Conservation (phyloP, 2,113 vertebrate species). For the Lasiurus borealis region DNA sequence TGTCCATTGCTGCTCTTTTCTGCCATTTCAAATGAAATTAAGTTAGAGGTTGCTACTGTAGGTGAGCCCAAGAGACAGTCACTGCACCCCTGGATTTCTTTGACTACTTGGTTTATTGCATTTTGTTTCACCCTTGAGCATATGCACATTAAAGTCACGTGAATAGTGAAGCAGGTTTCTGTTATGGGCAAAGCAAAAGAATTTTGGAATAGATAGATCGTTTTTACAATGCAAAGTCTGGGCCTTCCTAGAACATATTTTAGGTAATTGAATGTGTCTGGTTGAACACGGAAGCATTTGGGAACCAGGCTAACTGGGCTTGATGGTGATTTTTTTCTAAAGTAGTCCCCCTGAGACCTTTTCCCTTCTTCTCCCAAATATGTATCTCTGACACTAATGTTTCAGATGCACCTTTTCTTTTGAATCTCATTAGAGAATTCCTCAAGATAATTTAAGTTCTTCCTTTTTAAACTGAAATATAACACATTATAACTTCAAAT, state of each 20-base stretch:
- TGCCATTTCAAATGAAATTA: not conserved
- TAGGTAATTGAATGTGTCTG: not conserved
- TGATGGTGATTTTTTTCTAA: constrained; percentile 44
- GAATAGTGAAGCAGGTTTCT: not conserved
- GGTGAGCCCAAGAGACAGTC: not conserved
- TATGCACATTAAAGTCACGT: not conserved
- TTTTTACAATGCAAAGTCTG: not conserved
- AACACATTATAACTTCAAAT: constrained; percentile 65
- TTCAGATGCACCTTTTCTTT: constrained; percentile 45
- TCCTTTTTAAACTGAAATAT: constrained; percentile 55
- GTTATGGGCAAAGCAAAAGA: not conserved
- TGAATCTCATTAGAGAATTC: constrained; percentile 40
- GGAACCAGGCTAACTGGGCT: not conserved
- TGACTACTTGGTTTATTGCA: not conserved
- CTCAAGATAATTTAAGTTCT: constrained; percentile 48
- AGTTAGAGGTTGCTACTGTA: not conserved
- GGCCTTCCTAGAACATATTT: not conserved
- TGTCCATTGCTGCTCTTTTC: not conserved
- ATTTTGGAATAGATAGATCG: not conserved
- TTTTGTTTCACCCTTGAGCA: not conserved
- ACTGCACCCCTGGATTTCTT: not conserved
- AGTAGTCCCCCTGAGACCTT: not conserved
- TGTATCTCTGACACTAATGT: constrained; percentile 22
- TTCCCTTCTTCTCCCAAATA: constrained; percentile 37
- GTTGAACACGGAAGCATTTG: not conserved